phyloP scores from a whole-genome alignment of 1,140 invertebrate species.

The Sitodiplosis mosellana region DNA sequence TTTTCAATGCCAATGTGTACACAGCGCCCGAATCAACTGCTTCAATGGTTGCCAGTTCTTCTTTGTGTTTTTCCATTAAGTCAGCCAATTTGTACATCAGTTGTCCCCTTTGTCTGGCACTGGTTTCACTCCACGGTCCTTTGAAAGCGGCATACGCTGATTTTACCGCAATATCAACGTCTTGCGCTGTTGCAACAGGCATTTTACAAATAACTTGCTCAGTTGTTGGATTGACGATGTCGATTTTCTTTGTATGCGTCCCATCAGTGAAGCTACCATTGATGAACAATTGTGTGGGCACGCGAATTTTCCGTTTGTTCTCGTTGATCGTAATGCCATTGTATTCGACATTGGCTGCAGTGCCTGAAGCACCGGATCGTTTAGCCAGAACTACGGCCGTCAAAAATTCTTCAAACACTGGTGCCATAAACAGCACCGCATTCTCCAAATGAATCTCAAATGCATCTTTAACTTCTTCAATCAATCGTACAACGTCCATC shows the following conservation, averaged over 20 bases:
- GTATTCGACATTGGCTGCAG: conserved; percentile 31
- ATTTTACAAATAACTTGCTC: conserved; percentile 66
- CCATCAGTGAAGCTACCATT: conserved; percentile 78
- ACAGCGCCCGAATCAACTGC: conserved; percentile 86
- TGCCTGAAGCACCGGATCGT: conserved; percentile 11
- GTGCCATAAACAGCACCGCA: conserved; percentile 85
- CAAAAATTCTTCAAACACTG: conserved; percentile 67
- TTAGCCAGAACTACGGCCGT: conserved; percentile 18
- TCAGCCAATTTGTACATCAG: conserved; percentile 71
- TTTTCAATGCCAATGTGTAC: conserved; percentile 86
- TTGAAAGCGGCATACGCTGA: conserved; percentile 75
- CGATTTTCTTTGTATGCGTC: conserved; percentile 39
- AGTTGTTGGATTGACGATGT: conserved; percentile 68
- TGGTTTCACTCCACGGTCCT: conserved; percentile 78
- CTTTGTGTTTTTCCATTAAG: conserved; percentile 82
- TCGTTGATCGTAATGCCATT: conserved; percentile 53
- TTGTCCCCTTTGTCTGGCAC: conserved; percentile 58
- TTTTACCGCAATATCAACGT: conserved; percentile 73
- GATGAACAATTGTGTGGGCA: conserved; percentile 80
- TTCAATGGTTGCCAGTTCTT: conserved; percentile 86
- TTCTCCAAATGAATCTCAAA: conserved; percentile 61
- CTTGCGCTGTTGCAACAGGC: conserved; percentile 51
- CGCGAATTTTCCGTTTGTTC: conserved; percentile 70
- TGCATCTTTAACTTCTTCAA: conserved; percentile 82
- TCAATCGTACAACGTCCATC: conserved; percentile 87